Conservation (phyloP, 2,797 vertebrate species). For the Platalea minor region DNA sequence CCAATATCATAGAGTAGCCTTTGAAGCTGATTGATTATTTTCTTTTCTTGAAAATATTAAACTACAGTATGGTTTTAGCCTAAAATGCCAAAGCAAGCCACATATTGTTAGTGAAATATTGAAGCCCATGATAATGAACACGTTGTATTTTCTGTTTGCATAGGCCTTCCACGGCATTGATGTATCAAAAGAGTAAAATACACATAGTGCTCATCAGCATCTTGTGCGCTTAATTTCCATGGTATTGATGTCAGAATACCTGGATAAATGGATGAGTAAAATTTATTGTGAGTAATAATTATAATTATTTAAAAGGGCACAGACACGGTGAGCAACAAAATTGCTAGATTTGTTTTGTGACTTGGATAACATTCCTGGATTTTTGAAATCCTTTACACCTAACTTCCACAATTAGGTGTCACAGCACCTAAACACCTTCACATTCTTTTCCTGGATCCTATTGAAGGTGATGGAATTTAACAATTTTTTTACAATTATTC, state of each 20-base stretch:
- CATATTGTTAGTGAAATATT: not conserved
- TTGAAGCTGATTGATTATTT: not conserved
- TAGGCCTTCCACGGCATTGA: not conserved
- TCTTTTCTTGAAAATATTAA: not conserved
- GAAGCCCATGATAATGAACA: not conserved
- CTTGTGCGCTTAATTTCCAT: fast-evolving
- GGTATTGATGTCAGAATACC: not conserved
- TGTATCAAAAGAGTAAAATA: not conserved
- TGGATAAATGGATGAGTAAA: not conserved
- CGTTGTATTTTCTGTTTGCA: not conserved
- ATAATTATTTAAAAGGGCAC: not conserved
- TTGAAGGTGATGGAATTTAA: not conserved
- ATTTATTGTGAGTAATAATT: not conserved
- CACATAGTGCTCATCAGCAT: not conserved
- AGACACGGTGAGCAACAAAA: not conserved
- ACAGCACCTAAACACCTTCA: not conserved
- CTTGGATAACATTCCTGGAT: not conserved
- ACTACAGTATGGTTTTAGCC: not conserved
- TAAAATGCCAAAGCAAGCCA: not conserved
- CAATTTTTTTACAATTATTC: not conserved
- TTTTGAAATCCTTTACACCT: not conserved
- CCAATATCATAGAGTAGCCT: not conserved
- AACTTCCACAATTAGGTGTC: not conserved
- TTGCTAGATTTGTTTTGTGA: not conserved
- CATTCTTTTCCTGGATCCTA: not conserved